These are phyloP conservation scores for Holotrichia oblita DNA, from an alignment of 1,140 invertebrate species.

Conservation along the genomic window DNA sequence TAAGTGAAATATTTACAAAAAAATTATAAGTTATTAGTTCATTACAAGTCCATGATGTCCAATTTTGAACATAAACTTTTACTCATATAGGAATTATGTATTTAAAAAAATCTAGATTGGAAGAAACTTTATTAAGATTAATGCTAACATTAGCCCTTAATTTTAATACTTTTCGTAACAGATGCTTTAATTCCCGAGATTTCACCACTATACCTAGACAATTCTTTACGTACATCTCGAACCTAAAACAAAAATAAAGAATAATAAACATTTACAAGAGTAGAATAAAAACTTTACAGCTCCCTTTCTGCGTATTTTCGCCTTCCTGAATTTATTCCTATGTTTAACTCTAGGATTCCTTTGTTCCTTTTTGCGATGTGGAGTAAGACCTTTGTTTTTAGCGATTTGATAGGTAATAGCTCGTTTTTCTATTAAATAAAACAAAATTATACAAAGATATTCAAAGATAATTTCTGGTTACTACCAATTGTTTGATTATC, in stretches of 20 bases:
- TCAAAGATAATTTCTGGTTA: neutral
- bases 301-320: slow-evolving; percentile 88
- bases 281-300: slow-evolving; percentile 68
- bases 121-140: neutral
- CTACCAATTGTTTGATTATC: slow-evolving; percentile 44
- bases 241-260: slow-evolving; percentile 68
- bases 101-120: too few relatives aligned
- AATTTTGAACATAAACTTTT: too few relatives aligned
- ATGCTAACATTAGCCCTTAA: slow-evolving; percentile 67
- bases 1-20: too few relatives aligned
- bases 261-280: too few relatives aligned
- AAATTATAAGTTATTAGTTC: too few relatives aligned
- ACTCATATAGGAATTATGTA: too few relatives aligned
- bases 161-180: slow-evolving; percentile 86
- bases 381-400: slow-evolving; percentile 94
- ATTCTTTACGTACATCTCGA: slow-evolving; percentile 80
- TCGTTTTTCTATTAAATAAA: slow-evolving; percentile 67
- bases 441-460: neutral
- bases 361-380: slow-evolving; percentile 87
- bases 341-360: slow-evolving; percentile 95
- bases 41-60: too few relatives aligned
- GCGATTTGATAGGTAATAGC: slow-evolving; percentile 92
- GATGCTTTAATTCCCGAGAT: slow-evolving; percentile 89
- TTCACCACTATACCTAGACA: slow-evolving; percentile 86
- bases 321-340: slow-evolving; percentile 90